Conservation (phyloP, 1,140 invertebrate genomes). For the Dendroctonus valens region DNA sequence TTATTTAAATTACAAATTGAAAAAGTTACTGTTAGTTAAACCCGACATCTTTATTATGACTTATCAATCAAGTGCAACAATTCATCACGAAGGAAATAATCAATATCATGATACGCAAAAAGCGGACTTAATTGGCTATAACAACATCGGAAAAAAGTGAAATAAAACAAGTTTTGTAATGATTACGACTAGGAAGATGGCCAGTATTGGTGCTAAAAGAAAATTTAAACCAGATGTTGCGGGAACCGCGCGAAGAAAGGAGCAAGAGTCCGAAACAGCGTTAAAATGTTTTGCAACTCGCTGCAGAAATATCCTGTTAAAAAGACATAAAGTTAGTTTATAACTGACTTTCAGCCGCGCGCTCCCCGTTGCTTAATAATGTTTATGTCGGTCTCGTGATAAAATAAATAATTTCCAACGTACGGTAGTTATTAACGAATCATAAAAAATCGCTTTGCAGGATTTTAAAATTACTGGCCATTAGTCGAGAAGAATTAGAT, state of each 20-base stretch:
- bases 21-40: too few species aligned
- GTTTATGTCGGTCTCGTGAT: conserved; percentile 12
- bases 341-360: conserved; percentile 14
- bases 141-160: too few species aligned
- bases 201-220: conserved; percentile 1
- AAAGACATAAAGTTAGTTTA: conserved; percentile 23
- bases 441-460: conserved; percentile 17
- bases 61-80: too few species aligned
- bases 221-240: conserved; percentile 11
- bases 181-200: neutral
- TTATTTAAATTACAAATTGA: too few species aligned
- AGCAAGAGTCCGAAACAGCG: conserved; percentile 4
- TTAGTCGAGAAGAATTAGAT: neutral
- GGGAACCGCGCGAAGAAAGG: neutral
- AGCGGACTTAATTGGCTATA: too few species aligned
- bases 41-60: too few species aligned
- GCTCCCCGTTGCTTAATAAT: conserved; percentile 23
- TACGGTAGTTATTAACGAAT: conserved; percentile 21
- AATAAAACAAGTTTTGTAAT: too few species aligned
- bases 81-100: too few species aligned
- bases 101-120: too few species aligned
- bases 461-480: conserved; percentile 10
- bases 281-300: conserved; percentile 9
- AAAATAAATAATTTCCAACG: conserved; percentile 19
- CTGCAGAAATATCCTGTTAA: conserved; percentile 23